Evolutionary conservation across 2,797 vertebrate genomes (phyloP).

Genomic region (Siniperca obscura): DNA sequence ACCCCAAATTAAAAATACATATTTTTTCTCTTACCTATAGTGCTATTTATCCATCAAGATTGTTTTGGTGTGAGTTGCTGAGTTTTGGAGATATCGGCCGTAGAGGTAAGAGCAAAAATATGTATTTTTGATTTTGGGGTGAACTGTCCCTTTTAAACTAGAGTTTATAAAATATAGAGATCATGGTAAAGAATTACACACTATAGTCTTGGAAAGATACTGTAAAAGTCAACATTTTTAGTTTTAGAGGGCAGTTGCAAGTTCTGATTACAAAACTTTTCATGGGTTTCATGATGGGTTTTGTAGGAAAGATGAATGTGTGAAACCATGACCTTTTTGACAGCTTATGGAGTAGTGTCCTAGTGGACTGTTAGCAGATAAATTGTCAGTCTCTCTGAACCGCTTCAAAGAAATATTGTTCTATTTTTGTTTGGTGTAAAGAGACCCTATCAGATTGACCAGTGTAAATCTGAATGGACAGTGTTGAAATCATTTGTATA

Average conservation of each 20-base stretch:
- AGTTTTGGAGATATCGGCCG: too few relatives aligned
- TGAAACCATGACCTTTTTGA: conserved; percentile 56
- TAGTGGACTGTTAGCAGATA: conserved; percentile 53
- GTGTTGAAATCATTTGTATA: conserved; percentile 87
- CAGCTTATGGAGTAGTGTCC: conserved; percentile 50
- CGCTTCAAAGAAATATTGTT: conserved; percentile 78
- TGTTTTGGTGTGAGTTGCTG: too few relatives aligned
- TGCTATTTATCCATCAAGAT: too few relatives aligned
- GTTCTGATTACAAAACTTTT: conserved; percentile 53
- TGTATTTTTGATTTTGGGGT: too few relatives aligned
- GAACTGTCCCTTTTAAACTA: conserved; percentile 30
- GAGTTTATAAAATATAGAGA: conserved; percentile 45
- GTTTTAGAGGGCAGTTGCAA: conserved; percentile 63
- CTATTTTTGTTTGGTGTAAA: conserved; percentile 80
- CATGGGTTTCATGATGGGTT: conserved; percentile 44
- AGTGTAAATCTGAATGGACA: conserved; percentile 84
- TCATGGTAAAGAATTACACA: conserved; percentile 31
- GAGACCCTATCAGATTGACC: conserved; percentile 81
- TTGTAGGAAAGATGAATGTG: conserved; percentile 67
- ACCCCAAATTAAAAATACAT: too few relatives aligned
- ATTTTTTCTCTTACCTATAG: too few relatives aligned
- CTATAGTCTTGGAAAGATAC: conserved; percentile 43
- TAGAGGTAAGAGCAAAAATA: too few relatives aligned
- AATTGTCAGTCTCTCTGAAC: conserved; percentile 65
- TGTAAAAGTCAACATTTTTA: conserved; percentile 57